Evolutionary conservation across 2,797 vertebrate species (phyloP).

Genomic region (Hemitrygon akajei): DNA sequence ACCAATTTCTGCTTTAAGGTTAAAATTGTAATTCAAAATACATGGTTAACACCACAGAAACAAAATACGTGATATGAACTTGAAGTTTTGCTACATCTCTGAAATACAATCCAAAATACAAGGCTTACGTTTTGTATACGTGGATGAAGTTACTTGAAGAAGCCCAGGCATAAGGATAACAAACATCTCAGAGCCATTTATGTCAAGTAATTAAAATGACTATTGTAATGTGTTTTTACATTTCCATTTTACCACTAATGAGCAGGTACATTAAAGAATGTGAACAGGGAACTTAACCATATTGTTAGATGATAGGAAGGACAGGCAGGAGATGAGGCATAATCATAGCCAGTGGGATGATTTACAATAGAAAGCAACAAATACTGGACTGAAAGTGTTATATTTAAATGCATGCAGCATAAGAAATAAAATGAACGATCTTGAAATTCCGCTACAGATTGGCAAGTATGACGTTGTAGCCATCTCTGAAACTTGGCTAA

Average conservation of each 20-base stretch:
- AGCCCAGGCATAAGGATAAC: not conserved
- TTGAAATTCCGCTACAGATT: too few species aligned
- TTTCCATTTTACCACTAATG: not conserved
- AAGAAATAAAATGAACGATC: too few species aligned
- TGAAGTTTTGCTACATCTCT: not conserved
- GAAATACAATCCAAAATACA: not conserved
- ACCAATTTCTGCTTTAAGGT: not conserved
- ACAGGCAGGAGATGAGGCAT: too few species aligned
- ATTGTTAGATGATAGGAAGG: too few species aligned
- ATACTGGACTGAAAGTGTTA: too few species aligned
- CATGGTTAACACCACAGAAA: not conserved
- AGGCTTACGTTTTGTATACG: too few species aligned
- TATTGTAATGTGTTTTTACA: not conserved
- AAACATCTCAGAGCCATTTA: not conserved
- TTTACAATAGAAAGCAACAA: too few species aligned
- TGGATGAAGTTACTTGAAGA: not conserved
- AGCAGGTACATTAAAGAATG: not conserved
- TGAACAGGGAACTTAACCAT: not conserved
- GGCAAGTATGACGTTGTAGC: too few species aligned
- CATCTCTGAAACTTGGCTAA: too few species aligned
- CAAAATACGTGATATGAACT: not conserved
- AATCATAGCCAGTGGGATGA: too few species aligned
- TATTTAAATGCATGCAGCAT: too few species aligned
- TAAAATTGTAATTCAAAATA: not conserved
- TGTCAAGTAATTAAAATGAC: not conserved